A percentile compares a stretch with the other conserved stretches of the same genome.
Evolutionary conservation across 2,797 vertebrate species (phyloP).

Genomic region (Pygocentrus nattereri): DNA sequence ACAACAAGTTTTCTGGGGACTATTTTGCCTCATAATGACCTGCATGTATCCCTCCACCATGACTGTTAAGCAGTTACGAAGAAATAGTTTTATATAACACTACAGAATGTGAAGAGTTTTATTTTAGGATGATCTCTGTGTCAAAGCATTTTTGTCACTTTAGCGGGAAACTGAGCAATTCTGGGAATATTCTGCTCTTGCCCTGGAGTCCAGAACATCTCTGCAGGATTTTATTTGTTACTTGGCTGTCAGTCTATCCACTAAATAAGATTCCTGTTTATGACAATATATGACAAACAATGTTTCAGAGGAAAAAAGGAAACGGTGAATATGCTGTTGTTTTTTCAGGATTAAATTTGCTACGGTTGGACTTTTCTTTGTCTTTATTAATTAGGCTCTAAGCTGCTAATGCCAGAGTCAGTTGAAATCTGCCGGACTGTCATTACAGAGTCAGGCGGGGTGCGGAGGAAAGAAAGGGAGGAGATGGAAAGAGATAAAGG

Average conservation of each 20-base stretch:
- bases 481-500: neutral
- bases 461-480: constrained; percentile 10
- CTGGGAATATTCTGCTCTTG: neutral
- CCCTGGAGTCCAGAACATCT: neutral
- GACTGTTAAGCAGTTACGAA: no score
- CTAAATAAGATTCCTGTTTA: neutral
- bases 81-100: no score
- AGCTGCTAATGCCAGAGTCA: neutral
- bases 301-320: constrained; percentile 2
- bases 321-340: neutral
- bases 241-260: neutral
- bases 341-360: constrained; percentile 31
- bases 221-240: neutral
- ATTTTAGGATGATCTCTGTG: no score
- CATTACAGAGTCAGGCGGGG: constrained; percentile 12
- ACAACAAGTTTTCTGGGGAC: no score
- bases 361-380: constrained; percentile 2
- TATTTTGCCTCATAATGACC: no score
- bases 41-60: no score
- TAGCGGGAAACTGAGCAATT: neutral
- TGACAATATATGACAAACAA: no score
- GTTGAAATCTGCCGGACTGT: neutral
- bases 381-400: neutral
- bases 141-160: neutral
- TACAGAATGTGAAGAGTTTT: no score